These are phyloP conservation scores for Pantelozetes paolii DNA, from an alignment of 2,888 invertebrate species.

Conservation along the genomic window DNA sequence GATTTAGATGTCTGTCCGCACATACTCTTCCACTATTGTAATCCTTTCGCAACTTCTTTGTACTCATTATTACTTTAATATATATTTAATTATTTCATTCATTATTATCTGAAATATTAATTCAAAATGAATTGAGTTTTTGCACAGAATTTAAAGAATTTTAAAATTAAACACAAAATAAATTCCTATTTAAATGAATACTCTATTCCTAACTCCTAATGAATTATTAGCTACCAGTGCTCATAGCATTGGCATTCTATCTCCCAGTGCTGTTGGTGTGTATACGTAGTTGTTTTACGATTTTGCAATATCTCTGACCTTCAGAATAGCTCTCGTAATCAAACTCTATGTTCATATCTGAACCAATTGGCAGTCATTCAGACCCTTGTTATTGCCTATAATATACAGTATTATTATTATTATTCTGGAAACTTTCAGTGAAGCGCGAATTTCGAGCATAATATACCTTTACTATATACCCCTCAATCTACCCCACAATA, in stretches of 20 bases:
- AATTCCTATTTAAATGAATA: not conserved
- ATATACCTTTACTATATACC: not conserved
- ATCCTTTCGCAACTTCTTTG: conserved; percentile 24
- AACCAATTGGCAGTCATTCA: conserved; percentile 22
- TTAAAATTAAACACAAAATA: not conserved
- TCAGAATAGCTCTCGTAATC: not conserved
- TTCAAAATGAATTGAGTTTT: not conserved
- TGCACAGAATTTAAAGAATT: not conserved
- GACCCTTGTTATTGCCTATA: not conserved
- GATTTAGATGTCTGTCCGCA: not conserved
- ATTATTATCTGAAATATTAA: not conserved
- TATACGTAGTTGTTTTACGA: not conserved
- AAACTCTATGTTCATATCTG: not conserved
- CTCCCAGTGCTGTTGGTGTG: not conserved
- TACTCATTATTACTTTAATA: not conserved
- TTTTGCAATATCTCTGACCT: conserved; percentile 22
- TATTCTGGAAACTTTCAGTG: not conserved
- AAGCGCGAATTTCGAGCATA: conserved; percentile 9
- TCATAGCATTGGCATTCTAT: not conserved
- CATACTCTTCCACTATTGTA: not conserved
- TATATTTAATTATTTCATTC: not conserved
- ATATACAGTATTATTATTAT: not conserved
- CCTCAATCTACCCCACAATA: not conserved
- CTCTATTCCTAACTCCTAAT: not conserved
- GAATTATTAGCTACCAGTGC: not conserved